Conservation (phyloP, 2,113 vertebrate genomes). For the Mastomys natalensis region DNA sequence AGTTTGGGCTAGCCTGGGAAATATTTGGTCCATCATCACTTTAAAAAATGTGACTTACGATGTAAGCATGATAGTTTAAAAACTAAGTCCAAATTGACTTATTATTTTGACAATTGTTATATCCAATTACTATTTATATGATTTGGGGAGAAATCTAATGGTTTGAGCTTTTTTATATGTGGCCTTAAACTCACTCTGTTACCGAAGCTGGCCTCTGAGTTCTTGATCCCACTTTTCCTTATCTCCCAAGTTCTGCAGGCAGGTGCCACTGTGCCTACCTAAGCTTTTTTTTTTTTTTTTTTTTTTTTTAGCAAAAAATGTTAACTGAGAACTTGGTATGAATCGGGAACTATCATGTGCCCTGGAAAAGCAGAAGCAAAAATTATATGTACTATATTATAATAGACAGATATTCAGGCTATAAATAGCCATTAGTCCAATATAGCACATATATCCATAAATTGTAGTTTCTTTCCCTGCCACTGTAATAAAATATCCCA, state of each 20-base stretch:
- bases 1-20: not conserved
- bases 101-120: not conserved
- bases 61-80: not conserved
- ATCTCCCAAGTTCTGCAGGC: not conserved
- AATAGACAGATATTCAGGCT: not conserved
- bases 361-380: conserved; percentile 22
- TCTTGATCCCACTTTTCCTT: not conserved
- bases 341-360: not conserved
- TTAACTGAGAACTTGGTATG: not conserved
- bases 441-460: not conserved
- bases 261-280: not conserved
- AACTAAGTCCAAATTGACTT: conserved; percentile 36
- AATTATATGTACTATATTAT: not conserved
- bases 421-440: not conserved
- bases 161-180: not conserved
- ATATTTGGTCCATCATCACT: not conserved
- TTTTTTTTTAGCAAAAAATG: too few species aligned
- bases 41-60: not conserved
- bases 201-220: not conserved
- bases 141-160: not conserved
- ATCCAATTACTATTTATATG: not conserved
- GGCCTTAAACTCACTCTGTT: not conserved
- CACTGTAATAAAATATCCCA: not conserved
- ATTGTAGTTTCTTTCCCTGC: not conserved
- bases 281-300: not conserved